Evolutionary conservation across 2,797 vertebrate species (phyloP).

Genomic region (Halcyon leucocephala): DNA sequence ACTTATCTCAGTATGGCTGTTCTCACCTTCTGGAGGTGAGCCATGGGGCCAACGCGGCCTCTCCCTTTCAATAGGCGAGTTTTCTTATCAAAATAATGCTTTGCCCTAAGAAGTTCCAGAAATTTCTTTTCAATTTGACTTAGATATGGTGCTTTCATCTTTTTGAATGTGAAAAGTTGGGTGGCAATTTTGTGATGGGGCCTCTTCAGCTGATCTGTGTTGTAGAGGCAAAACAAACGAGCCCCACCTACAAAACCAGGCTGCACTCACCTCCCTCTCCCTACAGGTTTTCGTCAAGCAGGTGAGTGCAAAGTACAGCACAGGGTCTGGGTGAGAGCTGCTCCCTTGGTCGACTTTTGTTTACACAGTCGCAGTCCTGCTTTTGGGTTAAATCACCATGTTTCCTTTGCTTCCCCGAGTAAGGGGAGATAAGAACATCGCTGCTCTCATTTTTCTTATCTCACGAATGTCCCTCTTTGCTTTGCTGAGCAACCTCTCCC

Average conservation of each 20-base stretch:
- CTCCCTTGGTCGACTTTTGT: not conserved
- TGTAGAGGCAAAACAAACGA: not conserved
- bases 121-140: not conserved
- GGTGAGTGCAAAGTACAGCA: not conserved
- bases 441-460: conserved; percentile 33
- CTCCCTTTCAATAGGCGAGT: fast-evolving
- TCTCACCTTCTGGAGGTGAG: not conserved
- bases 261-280: not conserved
- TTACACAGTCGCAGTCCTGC: not conserved
- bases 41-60: not conserved
- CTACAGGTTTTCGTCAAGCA: not conserved
- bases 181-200: not conserved
- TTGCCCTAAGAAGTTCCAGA: not conserved
- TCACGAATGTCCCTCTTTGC: not conserved
- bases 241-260: not conserved
- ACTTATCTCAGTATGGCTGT: conserved; percentile 24
- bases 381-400: not conserved
- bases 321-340: not conserved
- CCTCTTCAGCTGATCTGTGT: not conserved
- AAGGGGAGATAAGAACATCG: not conserved
- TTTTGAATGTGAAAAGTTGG: not conserved
- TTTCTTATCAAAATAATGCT: conserved; percentile 20
- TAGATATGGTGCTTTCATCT: not conserved
- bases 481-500: not conserved
- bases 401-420: not conserved